Evolutionary conservation across 1,140 invertebrate species (phyloP).

Genomic region (Melipona quadrifasciata): DNA sequence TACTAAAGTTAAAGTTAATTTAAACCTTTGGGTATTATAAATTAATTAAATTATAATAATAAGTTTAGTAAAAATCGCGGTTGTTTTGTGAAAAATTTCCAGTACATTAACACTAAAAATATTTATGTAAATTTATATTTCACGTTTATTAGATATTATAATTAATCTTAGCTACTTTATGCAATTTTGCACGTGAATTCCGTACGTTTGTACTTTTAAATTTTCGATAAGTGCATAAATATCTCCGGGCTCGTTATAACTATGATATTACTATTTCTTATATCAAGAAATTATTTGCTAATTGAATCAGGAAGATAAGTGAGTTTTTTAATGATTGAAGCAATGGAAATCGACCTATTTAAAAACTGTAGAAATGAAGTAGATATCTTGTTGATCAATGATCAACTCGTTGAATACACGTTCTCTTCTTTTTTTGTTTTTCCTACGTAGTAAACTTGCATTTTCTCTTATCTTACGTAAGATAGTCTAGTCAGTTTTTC

Average conservation of each 20-base stretch:
- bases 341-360: not conserved
- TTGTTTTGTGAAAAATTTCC: not conserved
- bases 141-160: too few relatives aligned
- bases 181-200: not conserved
- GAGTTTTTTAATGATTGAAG: not conserved
- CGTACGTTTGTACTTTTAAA: not conserved
- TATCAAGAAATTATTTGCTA: not conserved
- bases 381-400: not conserved
- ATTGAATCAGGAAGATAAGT: not conserved
- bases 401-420: not conserved
- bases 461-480: constrained; percentile 29
- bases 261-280: not conserved
- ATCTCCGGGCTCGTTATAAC: not conserved
- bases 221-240: not conserved
- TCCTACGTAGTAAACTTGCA: not conserved
- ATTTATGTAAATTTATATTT: too few relatives aligned
- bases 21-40: too few relatives aligned
- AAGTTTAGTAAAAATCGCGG: too few relatives aligned
- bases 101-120: too few relatives aligned
- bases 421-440: constrained; percentile 20
- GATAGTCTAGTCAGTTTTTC: constrained; percentile 7
- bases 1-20: not conserved
- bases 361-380: not conserved
- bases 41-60: too few relatives aligned
- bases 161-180: not conserved